Conservation (phyloP, 2,888 invertebrate genomes). For the Drosophila helvetica region DNA sequence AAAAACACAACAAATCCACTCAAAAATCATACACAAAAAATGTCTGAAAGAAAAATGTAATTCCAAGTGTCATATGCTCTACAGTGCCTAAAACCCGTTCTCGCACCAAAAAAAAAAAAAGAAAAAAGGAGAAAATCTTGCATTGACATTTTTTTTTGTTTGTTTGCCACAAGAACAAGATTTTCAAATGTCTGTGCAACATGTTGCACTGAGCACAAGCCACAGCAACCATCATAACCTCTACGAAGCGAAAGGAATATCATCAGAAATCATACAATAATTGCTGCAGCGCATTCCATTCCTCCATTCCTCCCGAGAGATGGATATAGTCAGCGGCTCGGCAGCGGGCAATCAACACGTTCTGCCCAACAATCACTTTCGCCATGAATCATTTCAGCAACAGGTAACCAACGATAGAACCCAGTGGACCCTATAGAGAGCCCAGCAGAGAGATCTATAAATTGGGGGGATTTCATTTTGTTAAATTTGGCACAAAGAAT, state of each 20-base stretch:
- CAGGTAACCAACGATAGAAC: slow-evolving; percentile 75
- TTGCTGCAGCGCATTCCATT: slow-evolving; percentile 33
- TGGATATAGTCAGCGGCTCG: slow-evolving; percentile 83
- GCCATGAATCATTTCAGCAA: slow-evolving; percentile 81
- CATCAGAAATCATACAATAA: slow-evolving; percentile 14
- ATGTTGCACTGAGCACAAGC: slow-evolving; percentile 55
- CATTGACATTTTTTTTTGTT: slow-evolving; percentile 46
- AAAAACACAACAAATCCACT: not conserved
- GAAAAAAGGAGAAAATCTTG: slow-evolving; percentile 43
- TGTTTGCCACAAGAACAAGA: slow-evolving; percentile 29
- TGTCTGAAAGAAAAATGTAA: slow-evolving; percentile 27
- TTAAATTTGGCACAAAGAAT: not conserved
- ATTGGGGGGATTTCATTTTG: not conserved
- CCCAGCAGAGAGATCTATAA: not conserved
- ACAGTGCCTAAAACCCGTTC: slow-evolving; percentile 46
- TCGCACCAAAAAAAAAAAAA: slow-evolving; percentile 21
- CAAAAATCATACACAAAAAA: slow-evolving; percentile 14
- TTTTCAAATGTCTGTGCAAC: slow-evolving; percentile 66
- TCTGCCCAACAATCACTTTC: slow-evolving; percentile 84
- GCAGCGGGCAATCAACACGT: slow-evolving; percentile 81
- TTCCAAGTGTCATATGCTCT: slow-evolving; percentile 32
- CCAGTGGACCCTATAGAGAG: not conserved
- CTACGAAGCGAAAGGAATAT: slow-evolving; percentile 19
- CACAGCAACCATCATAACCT: slow-evolving; percentile 42
- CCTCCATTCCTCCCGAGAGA: slow-evolving; percentile 56